These are phyloP conservation scores for Chascanopsetta lugubris DNA, from an alignment of 2,113 vertebrate genomes.

Conservation along the genomic window DNA sequence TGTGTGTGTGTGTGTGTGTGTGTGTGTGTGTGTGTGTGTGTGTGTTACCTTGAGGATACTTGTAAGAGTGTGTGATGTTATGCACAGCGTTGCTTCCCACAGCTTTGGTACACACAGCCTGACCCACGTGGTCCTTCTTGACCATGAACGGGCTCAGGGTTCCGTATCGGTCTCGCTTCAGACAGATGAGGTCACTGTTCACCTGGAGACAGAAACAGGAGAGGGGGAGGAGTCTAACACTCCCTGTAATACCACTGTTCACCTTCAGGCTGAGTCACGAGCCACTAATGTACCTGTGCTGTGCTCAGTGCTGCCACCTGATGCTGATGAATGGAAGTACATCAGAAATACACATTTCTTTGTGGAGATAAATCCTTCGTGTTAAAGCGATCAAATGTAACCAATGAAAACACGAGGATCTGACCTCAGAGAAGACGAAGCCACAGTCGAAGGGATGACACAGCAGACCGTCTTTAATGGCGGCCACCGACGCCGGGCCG, in stretches of 20 bases:
- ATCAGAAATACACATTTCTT: too few species aligned
- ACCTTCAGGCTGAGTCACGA: too few species aligned
- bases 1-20: too few species aligned
- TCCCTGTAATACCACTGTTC: too few species aligned
- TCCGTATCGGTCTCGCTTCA: conserved; percentile 77
- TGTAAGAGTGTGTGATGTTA: conserved; percentile 87
- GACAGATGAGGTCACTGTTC: conserved; percentile 86
- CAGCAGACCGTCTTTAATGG: conserved; percentile 85
- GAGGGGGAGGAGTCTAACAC: too few species aligned
- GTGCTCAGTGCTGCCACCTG: too few species aligned
- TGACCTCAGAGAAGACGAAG: conserved; percentile 92
- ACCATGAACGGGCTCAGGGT: conserved; percentile 62
- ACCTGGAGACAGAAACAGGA: conserved; percentile 76
- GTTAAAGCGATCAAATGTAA: too few species aligned
- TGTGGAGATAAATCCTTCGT: too few species aligned
- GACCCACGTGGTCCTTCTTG: conserved; percentile 80
- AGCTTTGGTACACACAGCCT: conserved; percentile 84
- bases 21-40: not conserved
- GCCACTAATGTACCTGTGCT: too few species aligned
- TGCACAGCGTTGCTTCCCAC: conserved; percentile 52
- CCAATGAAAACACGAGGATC: too few species aligned
- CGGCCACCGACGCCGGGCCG: conserved; percentile 87
- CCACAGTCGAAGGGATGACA: conserved; percentile 85
- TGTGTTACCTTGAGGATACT: conserved; percentile 71
- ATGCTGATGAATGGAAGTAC: too few species aligned